phyloP scores from a whole-genome alignment of 2,888 invertebrate genomes.

The Latrodectus elegans region DNA sequence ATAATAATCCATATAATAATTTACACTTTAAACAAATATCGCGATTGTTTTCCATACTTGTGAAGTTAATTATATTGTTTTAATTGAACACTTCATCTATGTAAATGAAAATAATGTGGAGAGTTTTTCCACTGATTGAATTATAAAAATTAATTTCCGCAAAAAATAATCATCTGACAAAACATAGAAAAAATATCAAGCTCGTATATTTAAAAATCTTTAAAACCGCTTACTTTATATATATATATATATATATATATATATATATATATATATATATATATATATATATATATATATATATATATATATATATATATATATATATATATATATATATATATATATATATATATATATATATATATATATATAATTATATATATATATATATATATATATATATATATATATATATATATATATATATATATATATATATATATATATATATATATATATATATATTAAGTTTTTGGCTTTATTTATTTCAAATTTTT shows the following conservation, averaged over 20 bases:
- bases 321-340: slow-evolving; percentile 16
- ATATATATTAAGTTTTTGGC: neutral
- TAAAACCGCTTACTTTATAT: neutral
- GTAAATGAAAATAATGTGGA: too few relatives aligned
- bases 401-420: slow-evolving; percentile 4
- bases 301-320: slow-evolving; percentile 11
- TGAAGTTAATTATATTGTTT: too few relatives aligned
- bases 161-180: too few relatives aligned
- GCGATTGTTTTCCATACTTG: too few relatives aligned
- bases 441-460: neutral
- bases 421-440: neutral
- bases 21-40: too few relatives aligned
- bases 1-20: too few relatives aligned
- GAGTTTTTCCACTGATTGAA: too few relatives aligned
- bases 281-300: slow-evolving; percentile 11
- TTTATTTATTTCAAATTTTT: neutral
- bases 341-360: slow-evolving; percentile 25
- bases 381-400: slow-evolving; percentile 25
- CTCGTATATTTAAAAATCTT: too few relatives aligned
- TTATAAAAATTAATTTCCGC: too few relatives aligned
- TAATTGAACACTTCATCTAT: too few relatives aligned
- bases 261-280: too few relatives aligned
- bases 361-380: slow-evolving; percentile 17
- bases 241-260: neutral
- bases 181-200: too few relatives aligned